These are phyloP conservation scores for Ranitomeya variabilis DNA, from an alignment of 2,113 vertebrate species.

Conservation along the genomic window DNA sequence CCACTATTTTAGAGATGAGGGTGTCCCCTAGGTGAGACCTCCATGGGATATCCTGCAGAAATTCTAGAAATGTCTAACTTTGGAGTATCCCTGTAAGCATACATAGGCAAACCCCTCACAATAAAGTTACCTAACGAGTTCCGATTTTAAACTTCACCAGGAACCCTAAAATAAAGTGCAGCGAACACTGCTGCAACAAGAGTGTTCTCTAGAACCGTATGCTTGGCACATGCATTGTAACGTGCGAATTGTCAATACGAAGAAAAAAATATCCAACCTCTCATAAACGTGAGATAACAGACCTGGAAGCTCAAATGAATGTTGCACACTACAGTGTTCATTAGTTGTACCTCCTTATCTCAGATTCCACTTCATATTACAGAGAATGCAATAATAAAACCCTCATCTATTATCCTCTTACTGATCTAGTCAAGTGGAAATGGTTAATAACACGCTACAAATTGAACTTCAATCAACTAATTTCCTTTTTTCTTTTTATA, in stretches of 20 bases:
- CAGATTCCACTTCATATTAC: conserved; percentile 98
- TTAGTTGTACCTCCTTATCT: conserved; percentile 99
- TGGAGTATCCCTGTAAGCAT: too few species aligned
- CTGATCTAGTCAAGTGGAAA: conserved; percentile 95
- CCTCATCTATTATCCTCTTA: conserved; percentile 99
- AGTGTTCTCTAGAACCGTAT: background rate
- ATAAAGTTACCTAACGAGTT: too few species aligned
- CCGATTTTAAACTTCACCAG: too few species aligned
- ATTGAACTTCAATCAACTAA: conserved; percentile 99
- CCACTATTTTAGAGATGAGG: too few species aligned
- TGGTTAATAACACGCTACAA: conserved; percentile 99
- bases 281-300: conserved; percentile 64
- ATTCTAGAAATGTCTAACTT: too few species aligned
- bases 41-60: too few species aligned
- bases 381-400: conserved; percentile 99
- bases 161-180: too few species aligned
- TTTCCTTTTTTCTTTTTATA: conserved; percentile 82
- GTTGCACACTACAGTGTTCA: conserved; percentile 92
- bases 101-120: too few species aligned
- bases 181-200: too few species aligned
- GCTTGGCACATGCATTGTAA: background rate
- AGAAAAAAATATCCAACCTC: background rate
- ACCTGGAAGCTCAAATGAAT: conserved; percentile 88
- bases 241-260: background rate
- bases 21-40: too few species aligned